Evolutionary conservation across 2,888 invertebrate genomes (phyloP).

Genomic region (Dioctria linearis): DNA sequence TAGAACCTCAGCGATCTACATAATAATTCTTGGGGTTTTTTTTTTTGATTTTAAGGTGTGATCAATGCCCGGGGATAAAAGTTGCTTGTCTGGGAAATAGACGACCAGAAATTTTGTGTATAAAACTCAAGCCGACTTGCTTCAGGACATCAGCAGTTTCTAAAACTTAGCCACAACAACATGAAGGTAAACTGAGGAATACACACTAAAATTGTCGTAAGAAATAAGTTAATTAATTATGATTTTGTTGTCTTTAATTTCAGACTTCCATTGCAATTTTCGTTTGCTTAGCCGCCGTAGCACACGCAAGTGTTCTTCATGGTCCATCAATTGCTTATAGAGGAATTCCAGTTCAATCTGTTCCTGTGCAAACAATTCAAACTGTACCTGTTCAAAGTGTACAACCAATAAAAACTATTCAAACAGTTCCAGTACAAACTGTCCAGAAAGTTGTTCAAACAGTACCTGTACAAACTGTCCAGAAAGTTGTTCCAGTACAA

Average conservation of each 20-base stretch:
- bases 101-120: conserved; percentile 3
- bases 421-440: conserved; percentile 27
- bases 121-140: background rate
- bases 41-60: no score
- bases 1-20: conserved; percentile 19
- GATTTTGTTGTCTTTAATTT: background rate
- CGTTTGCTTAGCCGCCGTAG: background rate
- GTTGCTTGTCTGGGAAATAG: conserved; percentile 9
- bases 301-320: background rate
- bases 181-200: conserved; percentile 13
- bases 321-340: background rate
- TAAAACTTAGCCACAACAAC: conserved; percentile 11
- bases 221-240: background rate
- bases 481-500: background rate
- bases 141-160: conserved; percentile 28
- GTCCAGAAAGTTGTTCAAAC: conserved; percentile 1
- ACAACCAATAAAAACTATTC: background rate
- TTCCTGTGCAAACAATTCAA: conserved; percentile 15
- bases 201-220: background rate
- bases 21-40: background rate
- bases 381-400: conserved; percentile 30
- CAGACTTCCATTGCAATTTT: conserved; percentile 21
- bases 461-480: background rate
- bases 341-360: background rate
- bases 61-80: conserved; percentile 4